Evolutionary conservation across 2,113 vertebrate species (phyloP), one percentile per base, ranked within the genome.

Genomic region (Falcunculus frontatus): DNA sequence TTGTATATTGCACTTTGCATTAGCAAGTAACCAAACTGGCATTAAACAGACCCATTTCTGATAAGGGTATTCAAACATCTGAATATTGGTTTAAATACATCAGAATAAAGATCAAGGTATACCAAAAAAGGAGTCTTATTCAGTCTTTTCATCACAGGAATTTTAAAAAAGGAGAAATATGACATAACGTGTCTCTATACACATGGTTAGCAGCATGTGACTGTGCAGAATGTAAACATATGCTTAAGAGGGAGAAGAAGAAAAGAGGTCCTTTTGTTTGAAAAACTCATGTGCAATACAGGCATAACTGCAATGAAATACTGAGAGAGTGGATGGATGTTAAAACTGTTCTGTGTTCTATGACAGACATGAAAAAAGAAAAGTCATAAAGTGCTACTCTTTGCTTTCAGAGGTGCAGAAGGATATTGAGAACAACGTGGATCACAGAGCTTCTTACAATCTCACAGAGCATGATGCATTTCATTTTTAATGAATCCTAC

Each of bases 1-100:
- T 93, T 95, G 87, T 83, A 39, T 33, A 78, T 75, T 92, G 78
- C 96, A 97, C 96, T 91, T 97, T 97, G 72, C 92, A 89, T 88
- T 96, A 96, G 94, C 95, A 97, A 93, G 93, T 96, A 97, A 94
- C 82, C 37, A 81, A 87, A 4, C 65, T 96, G 97, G 96, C 83
- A 93, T 49, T 87, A 97, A 97, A 97, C 95, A 93, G 75, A 42
- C 30, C 52, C 89, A 29, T 89, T 95, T 81, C 89, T 87, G 50
- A 37, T 69, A 78, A 47, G 56, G n/a, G 76, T 67, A 87, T 90
- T 93, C 68, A 85, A 95, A 84, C 32, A 81, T 35, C 69, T 87
- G 87, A 96, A 83, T 81, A 88, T 80, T 90, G 33, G 30, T 82
- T 92, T 84, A 92, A 79, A 33, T 16, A 39, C 39, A 62, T 63